A percentile compares a stretch with the other conserved stretches of the same genome.
Evolutionary conservation across 2,888 invertebrate species (phyloP).

Genomic region (Cheilosia impressa): DNA sequence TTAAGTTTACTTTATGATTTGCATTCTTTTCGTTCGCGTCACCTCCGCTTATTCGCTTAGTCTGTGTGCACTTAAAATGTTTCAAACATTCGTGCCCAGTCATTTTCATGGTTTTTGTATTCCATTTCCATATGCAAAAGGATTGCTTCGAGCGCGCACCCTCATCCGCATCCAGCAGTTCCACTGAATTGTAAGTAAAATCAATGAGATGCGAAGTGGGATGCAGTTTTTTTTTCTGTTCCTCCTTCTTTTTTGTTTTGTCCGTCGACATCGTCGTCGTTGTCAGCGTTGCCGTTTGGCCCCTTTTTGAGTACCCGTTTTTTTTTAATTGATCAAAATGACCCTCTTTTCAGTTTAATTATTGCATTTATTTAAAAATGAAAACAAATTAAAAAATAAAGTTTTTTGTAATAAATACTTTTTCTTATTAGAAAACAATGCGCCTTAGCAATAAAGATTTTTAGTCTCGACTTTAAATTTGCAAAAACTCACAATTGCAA

Average conservation of each 20-base stretch:
- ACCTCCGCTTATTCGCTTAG: slow-evolving; percentile 18
- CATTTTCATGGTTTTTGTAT: slow-evolving; percentile 65
- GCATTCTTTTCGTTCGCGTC: slow-evolving; percentile 35
- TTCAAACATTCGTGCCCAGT: slow-evolving; percentile 61
- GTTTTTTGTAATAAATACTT: no score
- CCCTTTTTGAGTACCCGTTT: no score
- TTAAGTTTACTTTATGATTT: slow-evolving; percentile 69
- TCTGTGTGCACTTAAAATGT: slow-evolving; percentile 60
- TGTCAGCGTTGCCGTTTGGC: not conserved
- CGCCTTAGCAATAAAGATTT: no score
- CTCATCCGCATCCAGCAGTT: not conserved
- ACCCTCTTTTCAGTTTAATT: no score
- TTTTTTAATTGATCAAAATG: no score
- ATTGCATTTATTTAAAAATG: no score
- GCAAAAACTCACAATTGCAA: no score
- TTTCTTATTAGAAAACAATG: no score
- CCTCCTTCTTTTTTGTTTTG: not conserved
- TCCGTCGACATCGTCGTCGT: not conserved
- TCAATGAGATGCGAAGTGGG: slow-evolving; percentile 69
- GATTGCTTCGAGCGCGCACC: slow-evolving; percentile 6
- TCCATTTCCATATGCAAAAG: slow-evolving; percentile 65
- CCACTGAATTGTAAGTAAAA: slow-evolving; percentile 62
- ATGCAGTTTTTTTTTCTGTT: slow-evolving; percentile 11
- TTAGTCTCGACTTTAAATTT: no score
- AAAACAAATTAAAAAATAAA: no score